Evolutionary conservation across 2,888 invertebrate species (phyloP).

Genomic region (Lordiphosa fenestrarum): DNA sequence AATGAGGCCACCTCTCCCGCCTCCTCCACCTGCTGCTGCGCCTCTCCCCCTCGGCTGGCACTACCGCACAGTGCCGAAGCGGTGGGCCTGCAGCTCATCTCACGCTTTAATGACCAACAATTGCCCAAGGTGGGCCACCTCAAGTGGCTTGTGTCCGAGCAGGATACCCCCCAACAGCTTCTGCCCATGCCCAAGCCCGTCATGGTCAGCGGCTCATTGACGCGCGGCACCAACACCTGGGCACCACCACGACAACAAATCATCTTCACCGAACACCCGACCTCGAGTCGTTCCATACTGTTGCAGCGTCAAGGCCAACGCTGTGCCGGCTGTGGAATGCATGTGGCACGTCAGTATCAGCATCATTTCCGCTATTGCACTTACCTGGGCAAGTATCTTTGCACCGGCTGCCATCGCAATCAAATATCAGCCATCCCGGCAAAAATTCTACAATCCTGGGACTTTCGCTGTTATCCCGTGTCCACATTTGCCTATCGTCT

Average conservation of each 20-base stretch:
- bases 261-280: slow-evolving; percentile 88
- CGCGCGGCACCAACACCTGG: slow-evolving; percentile 89
- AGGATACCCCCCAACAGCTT: slow-evolving; percentile 88
- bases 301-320: slow-evolving; percentile 88
- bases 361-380: slow-evolving; percentile 90
- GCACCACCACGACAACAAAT: slow-evolving; percentile 92
- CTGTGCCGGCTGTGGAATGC: slow-evolving; percentile 93
- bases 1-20: slow-evolving; percentile 60
- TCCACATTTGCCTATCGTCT: slow-evolving; percentile 90
- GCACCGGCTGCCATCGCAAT: slow-evolving; percentile 92
- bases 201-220: slow-evolving; percentile 13
- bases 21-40: not conserved
- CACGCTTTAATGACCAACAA: slow-evolving; percentile 88
- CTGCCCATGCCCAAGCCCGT: slow-evolving; percentile 85
- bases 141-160: slow-evolving; percentile 89
- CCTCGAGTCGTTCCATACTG: slow-evolving; percentile 84
- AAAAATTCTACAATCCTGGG: slow-evolving; percentile 82
- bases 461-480: slow-evolving; percentile 86
- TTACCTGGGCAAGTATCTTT: slow-evolving; percentile 91
- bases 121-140: slow-evolving; percentile 89
- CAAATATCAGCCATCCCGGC: slow-evolving; percentile 87
- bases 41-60: slow-evolving; percentile 71
- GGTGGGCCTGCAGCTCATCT: slow-evolving; percentile 88
- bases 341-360: slow-evolving; percentile 86
- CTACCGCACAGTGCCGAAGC: slow-evolving; percentile 86